These are phyloP conservation scores for Scaptomyza cyrtandrae DNA, from an alignment of 2,888 invertebrate genomes.

Conservation along the genomic window DNA sequence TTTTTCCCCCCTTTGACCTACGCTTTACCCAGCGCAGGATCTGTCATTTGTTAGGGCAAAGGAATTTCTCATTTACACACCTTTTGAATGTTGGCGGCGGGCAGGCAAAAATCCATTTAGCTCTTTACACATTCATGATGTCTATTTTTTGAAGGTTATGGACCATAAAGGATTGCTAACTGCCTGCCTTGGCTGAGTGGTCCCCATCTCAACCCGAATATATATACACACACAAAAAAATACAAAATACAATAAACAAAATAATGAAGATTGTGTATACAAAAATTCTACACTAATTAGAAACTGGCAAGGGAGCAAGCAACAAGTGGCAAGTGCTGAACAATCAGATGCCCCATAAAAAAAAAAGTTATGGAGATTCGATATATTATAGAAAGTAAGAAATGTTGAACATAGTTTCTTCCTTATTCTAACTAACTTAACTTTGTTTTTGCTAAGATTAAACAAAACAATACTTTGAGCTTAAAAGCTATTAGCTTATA, in stretches of 20 bases:
- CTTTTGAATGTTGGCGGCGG: slow-evolving; percentile 46
- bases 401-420: too few relatives aligned
- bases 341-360: neutral
- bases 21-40: neutral
- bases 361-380: too few relatives aligned
- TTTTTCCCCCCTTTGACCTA: neutral
- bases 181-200: neutral
- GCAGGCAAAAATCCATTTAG: slow-evolving; percentile 39
- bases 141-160: slow-evolving; percentile 9
- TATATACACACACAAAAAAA: too few relatives aligned
- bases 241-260: neutral
- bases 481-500: too few relatives aligned
- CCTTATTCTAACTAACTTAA: too few relatives aligned
- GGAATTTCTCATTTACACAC: slow-evolving; percentile 64
- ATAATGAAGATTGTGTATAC: neutral
- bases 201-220: neutral
- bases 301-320: slow-evolving; percentile 1
- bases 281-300: slow-evolving; percentile 46
- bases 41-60: slow-evolving; percentile 18
- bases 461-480: too few relatives aligned
- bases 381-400: too few relatives aligned
- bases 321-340: neutral
- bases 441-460: neutral
- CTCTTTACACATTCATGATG: slow-evolving; percentile 25
- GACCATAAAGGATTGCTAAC: slow-evolving; percentile 5